Evolutionary conservation across 2,113 vertebrate genomes (phyloP), one percentile per base, ranked within the genome.

Genomic region (Platanista minor): DNA sequence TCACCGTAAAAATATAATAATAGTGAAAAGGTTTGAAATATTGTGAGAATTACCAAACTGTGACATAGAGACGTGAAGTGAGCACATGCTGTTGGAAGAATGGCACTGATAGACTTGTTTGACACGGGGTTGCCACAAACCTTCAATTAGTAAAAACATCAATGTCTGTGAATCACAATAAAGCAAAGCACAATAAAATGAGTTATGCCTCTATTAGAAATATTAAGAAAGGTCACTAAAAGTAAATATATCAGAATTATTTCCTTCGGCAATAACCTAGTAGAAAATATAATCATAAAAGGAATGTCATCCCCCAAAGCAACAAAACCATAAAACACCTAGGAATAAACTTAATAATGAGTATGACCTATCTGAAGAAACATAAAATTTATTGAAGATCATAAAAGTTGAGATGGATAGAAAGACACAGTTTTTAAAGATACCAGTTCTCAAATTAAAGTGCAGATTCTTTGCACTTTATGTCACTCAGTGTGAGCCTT

Each of bases 191-290:
- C 12, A 57, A 80, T 57, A 80, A 54, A 54, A 80, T 36, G 52
- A 57, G 21, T 14, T 57, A 57, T 57, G 52, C n/a, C 21, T 21
- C 12, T 36, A 78, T 85, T 77, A 85, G 29, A 96, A 86, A 90
- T 61, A 90, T 67, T 88, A 90, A 54, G n/a, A 93, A 93, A 93
- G n/a, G 20, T 71, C 52, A 90, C 52, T 93, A 61, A 90, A 84
- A 78, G 71, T 49, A 75, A 87, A 72, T 66, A 81, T 67, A 49
- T 36, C 62, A 75, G 85, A 80, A 94, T 80, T 64, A 85, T 8
- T 78, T 89, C 62, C 89, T 81, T 80, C 27, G 27, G 5, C 61
- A 84, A 77, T 88, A 83, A 89, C 54, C 14, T 91, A 21, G 46
- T 91, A 87, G 52, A 87, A 91, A 54, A 62, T 83, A 17, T 29